A percentile compares a stretch with the other conserved stretches of the same genome.
Conservation (phyloP, 2,888 invertebrate genomes). For the Amblyteles armatorius region DNA sequence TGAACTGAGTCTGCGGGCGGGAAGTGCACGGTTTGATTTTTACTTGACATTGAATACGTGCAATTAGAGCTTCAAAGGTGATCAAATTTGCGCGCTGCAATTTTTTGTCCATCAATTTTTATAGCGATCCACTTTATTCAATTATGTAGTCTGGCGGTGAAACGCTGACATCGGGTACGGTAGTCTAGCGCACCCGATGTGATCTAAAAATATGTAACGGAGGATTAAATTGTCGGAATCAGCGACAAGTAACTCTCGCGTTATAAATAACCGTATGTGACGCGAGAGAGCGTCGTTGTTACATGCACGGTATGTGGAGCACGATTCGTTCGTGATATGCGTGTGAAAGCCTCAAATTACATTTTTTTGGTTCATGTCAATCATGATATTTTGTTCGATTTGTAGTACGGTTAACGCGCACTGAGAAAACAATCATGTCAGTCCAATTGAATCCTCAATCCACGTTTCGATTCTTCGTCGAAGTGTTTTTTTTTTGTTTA, state of each 20-base stretch:
- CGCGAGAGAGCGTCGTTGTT: not conserved
- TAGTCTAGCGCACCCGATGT: not conserved
- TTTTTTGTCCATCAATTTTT: not conserved
- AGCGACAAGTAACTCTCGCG: slow-evolving; percentile 20
- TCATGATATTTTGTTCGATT: not conserved
- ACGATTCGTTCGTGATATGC: slow-evolving; percentile 1
- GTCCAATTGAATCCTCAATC: too few species aligned
- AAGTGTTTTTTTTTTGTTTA: not conserved
- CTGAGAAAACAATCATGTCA: too few species aligned
- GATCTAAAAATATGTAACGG: slow-evolving; percentile 15
- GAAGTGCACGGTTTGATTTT: too few species aligned
- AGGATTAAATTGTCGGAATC: slow-evolving; percentile 12
- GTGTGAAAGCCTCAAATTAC: not conserved
- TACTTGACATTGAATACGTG: not conserved
- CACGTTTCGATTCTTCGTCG: not conserved
- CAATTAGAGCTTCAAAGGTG: not conserved
- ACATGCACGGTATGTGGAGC: not conserved
- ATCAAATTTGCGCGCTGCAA: not conserved
- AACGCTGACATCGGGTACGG: not conserved
- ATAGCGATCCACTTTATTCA: not conserved
- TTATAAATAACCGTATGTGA: slow-evolving; percentile 7
- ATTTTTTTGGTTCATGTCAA: not conserved
- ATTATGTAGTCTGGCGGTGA: not conserved
- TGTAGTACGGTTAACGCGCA: not conserved
- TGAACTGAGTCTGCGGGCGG: too few species aligned